Base-by-base conservation (phyloP, 2,888 invertebrate species). In the Drosophila vallismaia region DNA sequence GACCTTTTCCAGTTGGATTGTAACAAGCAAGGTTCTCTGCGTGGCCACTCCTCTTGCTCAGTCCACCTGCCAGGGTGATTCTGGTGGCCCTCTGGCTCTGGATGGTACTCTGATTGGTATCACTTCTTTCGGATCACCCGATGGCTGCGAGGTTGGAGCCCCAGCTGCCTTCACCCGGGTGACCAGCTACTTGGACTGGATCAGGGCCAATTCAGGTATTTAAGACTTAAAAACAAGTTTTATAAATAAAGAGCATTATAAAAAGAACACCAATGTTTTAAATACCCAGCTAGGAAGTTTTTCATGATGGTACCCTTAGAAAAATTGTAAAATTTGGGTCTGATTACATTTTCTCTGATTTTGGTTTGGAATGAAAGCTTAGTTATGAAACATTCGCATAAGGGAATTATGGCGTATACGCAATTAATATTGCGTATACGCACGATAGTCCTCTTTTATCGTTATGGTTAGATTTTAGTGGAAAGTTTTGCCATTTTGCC, bases 11-110 rank as follows among this genome's bases (percentile, higher is more conserved):
- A 79, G 89, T 10, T 29, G 77, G 49, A 77, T 75, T 53, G 75
- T 89, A 4, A 63, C 62, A 4, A 0, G 42, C 2, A 2, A 14
- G 36, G 85, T 79, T 36, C 63, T 91, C 33, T 91, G 90, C 50
- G 64, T 82, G 2, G 4, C 46, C 8, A 19, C 19, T 84, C 89
- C 2, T 28, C 64, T 31, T 55, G 58, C 28, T 74, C 78, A 4
- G 46, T 57, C 3, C 46, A 88, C 88, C 46, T 91, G 90, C 75
- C 74, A 81, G 19, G 90, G 91, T 29, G 91, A 91, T 62, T 91
- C 91, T 8, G 91, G 91, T 10, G 90, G 91, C 45, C 91, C 91
- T 53, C 73, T 91, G 69, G 79, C 86, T 1, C 48, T 78, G 10
- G 33, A 62, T 2, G 51, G 49, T 3, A 51, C 68, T 0, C 78